Evolutionary conservation across 1,140 invertebrate genomes (phyloP).

Genomic region (Papilio helenus): DNA sequence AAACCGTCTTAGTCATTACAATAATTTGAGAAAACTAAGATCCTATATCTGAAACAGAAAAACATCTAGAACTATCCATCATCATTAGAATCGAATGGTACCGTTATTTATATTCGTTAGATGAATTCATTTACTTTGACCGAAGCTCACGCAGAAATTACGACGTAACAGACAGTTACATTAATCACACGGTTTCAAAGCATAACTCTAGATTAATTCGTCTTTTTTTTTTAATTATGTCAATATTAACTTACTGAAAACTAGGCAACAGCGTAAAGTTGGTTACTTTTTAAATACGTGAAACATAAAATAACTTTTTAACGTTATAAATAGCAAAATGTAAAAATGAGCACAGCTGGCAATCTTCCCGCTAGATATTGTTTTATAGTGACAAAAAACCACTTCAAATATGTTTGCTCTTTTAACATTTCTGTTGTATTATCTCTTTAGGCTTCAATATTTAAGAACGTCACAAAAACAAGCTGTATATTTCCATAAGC

Average conservation of each 20-base stretch:
- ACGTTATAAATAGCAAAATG: neutral
- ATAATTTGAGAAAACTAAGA: neutral
- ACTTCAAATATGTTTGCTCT: too few relatives aligned
- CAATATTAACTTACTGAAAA: too few relatives aligned
- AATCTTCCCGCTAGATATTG: neutral
- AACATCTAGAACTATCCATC: neutral
- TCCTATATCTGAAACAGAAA: too few relatives aligned
- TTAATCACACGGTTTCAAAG: slow-evolving; percentile 11
- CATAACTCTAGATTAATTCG: neutral
- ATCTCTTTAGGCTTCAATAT: too few relatives aligned
- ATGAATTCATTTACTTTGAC: slow-evolving; percentile 11
- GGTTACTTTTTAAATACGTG: neutral
- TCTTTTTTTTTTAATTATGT: neutral
- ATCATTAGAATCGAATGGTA: slow-evolving; percentile 15
- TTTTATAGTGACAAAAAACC: neutral
- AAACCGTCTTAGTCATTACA: too few relatives aligned
- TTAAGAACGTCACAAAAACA: neutral
- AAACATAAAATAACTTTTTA: neutral
- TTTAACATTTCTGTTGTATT: too few relatives aligned
- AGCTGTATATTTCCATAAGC: neutral
- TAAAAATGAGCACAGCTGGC: neutral
- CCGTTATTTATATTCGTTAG: slow-evolving; percentile 32
- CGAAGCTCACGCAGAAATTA: neutral
- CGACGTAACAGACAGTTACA: neutral
- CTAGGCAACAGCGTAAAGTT: neutral